Conservation (phyloP, 2,113 vertebrate genomes). For the Bostrychus sinensis region DNA sequence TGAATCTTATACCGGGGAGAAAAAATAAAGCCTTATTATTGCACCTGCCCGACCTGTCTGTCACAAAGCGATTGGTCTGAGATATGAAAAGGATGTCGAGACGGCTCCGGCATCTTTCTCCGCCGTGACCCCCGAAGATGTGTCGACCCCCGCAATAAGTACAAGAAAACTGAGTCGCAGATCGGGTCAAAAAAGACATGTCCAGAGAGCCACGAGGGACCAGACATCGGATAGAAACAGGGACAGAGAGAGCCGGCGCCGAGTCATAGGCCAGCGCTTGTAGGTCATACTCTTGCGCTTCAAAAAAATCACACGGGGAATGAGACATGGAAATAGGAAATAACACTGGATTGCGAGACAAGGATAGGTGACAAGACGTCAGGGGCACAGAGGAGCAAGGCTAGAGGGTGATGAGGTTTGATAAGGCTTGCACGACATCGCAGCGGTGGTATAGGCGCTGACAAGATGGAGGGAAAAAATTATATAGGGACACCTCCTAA, state of each 20-base stretch:
- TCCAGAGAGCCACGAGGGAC: not conserved
- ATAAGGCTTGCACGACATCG: slow-evolving; percentile 65
- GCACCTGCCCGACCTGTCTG: slow-evolving; percentile 7
- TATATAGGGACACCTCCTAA: slow-evolving; percentile 71
- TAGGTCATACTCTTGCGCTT: slow-evolving; percentile 49
- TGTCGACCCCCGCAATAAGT: not conserved
- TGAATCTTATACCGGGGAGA: not conserved
- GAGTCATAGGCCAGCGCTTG: slow-evolving; percentile 26
- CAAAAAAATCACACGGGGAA: slow-evolving; percentile 34
- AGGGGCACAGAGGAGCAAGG: slow-evolving; percentile 28
- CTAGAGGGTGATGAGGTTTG: slow-evolving; percentile 42
- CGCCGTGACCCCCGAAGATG: slow-evolving; percentile 36
- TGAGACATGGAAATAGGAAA: slow-evolving; percentile 42
- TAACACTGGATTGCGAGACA: slow-evolving; percentile 38
- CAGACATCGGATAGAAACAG: slow-evolving; percentile 20
- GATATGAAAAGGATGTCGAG: slow-evolving; percentile 8
- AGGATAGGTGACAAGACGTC: slow-evolving; percentile 63
- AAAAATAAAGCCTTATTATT: not conserved
- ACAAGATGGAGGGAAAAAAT: slow-evolving; percentile 41
- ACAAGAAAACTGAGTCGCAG: slow-evolving; percentile 20
- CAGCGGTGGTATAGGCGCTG: slow-evolving; percentile 67
- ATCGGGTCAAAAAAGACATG: slow-evolving; percentile 45
- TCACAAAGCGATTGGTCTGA: not conserved
- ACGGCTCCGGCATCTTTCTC: slow-evolving; percentile 9
- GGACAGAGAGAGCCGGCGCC: not conserved